Evolutionary conservation across 2,888 invertebrate species (phyloP), one percentile per base, ranked within the genome.

Genomic region (Sarcophaga caerulescens): DNA sequence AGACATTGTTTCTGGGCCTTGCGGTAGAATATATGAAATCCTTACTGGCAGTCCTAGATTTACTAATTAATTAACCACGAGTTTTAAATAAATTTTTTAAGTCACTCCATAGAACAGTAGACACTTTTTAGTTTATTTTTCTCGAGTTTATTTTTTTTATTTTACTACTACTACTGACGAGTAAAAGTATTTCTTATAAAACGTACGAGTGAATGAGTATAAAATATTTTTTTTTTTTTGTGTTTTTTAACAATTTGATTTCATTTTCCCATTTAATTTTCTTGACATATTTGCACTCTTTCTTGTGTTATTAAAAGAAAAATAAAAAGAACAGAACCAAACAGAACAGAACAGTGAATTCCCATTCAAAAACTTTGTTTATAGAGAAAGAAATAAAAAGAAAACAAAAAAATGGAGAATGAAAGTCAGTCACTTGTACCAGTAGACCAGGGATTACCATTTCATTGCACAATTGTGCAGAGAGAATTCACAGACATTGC

Each of bases 251-350:
- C 66, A 74, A 81, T 73, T 69, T 70, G 60, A 71, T 77, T 82
- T 75, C 52, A 25, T 74, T 81, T 81, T 68, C 21, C 71, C 59
- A 62, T 82, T 82, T 66, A 82, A 65, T 66, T 82, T 70, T 59
- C 65, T 47, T 59, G 65, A 76, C 71, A 76, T 74, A 57, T 78
- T 74, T 83, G 77, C n/a, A 14, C n/a, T 68, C 35, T 35, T 35
- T 12, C 52, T 52, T 52, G 52, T 52, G 60, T 77, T 82, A 63
- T 66, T 76, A 45, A 71, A 81, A 80, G 71, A 59, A 59, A 35
- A 11, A 70, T 45, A 23, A 44, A 35, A 44, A 14, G 35, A 74
- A 35, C 6, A 21, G 17, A 6, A 63, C 47, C 5, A 10, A 79
- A 75, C 69, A 19, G 23, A 59, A 65, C 47, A 73, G 19, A 14